A percentile compares a stretch with the other conserved stretches of the same genome.
Conservation (phyloP, 2,797 vertebrate species). For the Muraenolepis orangiensis region DNA sequence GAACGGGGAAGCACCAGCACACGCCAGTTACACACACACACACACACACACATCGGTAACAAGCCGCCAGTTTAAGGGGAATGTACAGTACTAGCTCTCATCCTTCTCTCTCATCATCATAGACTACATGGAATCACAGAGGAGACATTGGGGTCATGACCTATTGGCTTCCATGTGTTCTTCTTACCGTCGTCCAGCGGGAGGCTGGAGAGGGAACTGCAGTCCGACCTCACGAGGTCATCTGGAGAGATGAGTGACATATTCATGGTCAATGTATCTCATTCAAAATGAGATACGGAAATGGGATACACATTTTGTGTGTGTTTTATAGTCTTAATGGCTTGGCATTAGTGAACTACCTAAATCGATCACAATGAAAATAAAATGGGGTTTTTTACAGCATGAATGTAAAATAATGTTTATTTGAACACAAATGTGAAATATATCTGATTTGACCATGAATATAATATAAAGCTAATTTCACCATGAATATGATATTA, state of each 20-base stretch:
- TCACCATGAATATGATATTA: neutral
- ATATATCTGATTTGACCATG: neutral
- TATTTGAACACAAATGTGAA: neutral
- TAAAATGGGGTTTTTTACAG: too few species aligned
- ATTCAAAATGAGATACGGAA: too few species aligned
- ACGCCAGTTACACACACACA: too few species aligned
- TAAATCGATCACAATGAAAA: neutral
- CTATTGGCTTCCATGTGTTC: slow-evolving; percentile 5
- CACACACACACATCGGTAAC: too few species aligned
- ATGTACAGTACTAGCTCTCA: too few species aligned
- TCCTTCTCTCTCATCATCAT: too few species aligned
- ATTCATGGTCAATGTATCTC: slow-evolving; percentile 6
- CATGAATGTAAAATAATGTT: too few species aligned
- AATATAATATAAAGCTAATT: neutral
- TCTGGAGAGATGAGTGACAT: slow-evolving; percentile 71
- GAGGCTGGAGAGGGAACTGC: slow-evolving; percentile 88
- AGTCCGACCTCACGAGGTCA: slow-evolving; percentile 88
- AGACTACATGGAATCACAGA: neutral
- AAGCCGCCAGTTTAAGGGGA: neutral
- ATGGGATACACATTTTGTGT: too few species aligned
- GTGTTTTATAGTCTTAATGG: too few species aligned
- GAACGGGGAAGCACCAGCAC: neutral
- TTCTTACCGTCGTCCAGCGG: slow-evolving; percentile 88
- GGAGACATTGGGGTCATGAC: neutral
- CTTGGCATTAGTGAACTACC: too few species aligned